These are phyloP conservation scores for Hippocampus kuda DNA, from an alignment of 2,797 vertebrate species.

Conservation along the genomic window DNA sequence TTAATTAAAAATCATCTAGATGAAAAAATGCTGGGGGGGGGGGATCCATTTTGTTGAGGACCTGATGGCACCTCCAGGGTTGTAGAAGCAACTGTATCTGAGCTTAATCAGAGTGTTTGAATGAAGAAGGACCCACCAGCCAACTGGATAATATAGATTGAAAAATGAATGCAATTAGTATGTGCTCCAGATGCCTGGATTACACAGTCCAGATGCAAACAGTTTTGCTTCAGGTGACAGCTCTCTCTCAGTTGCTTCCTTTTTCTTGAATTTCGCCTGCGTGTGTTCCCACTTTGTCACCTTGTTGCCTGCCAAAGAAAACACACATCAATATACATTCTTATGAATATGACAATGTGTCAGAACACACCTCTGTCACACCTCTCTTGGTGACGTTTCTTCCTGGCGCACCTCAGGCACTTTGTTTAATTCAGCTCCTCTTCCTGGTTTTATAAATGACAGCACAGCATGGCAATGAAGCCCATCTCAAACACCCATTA, in stretches of 20 bases:
- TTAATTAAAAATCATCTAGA: constrained; percentile 72
- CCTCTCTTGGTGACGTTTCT: constrained; percentile 17
- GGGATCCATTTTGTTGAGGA: constrained; percentile 56
- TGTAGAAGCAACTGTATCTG: constrained; percentile 42
- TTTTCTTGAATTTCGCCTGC: neutral
- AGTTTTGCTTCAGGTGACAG: constrained; percentile 18
- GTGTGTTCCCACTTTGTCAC: neutral
- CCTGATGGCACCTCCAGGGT: constrained; percentile 36
- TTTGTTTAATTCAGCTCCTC: constrained; percentile 45
- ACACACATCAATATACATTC: constrained; percentile 32
- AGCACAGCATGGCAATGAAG: constrained; percentile 39
- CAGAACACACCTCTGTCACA: constrained; percentile 18
- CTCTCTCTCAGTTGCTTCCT: neutral
- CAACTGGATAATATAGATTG: constrained; percentile 53
- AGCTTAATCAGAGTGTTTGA: constrained; percentile 38
- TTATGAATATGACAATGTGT: constrained; percentile 16
- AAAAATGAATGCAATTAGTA: constrained; percentile 61
- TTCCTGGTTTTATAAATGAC: constrained; percentile 48
- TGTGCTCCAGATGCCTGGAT: constrained; percentile 31
- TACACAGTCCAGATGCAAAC: constrained; percentile 30
- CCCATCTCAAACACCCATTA: constrained; percentile 64
- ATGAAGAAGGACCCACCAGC: constrained; percentile 28
- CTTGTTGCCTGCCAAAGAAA: constrained; percentile 38
- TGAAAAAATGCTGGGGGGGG: constrained; percentile 56
- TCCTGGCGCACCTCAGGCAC: constrained; percentile 27